These are phyloP conservation scores for Germaria angustata DNA, from an alignment of 2,888 invertebrate species.

Conservation along the genomic window DNA sequence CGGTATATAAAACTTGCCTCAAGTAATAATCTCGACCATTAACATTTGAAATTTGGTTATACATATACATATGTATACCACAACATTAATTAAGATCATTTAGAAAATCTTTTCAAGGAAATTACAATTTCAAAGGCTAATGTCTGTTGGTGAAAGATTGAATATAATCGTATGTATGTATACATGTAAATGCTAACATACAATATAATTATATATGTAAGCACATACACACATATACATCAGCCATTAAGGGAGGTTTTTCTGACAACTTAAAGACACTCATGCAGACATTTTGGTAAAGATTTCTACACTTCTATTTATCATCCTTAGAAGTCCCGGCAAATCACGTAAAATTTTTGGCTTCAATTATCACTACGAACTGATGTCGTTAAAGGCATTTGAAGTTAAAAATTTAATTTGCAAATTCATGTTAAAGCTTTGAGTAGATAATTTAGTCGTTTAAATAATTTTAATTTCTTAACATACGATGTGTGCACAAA, in stretches of 20 bases:
- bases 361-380: constrained; percentile 33
- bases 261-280: no score
- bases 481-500: no score
- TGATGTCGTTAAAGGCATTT: not conserved
- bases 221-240: no score
- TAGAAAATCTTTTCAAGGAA: not conserved
- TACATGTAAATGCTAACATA: no score
- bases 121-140: not conserved
- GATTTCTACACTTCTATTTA: no score
- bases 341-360: constrained; percentile 26
- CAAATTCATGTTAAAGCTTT: not conserved
- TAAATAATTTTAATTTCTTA: no score
- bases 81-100: not conserved
- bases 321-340: not conserved
- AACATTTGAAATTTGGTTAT: constrained; percentile 35
- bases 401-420: not conserved
- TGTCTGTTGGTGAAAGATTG: not conserved
- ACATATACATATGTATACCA: no score
- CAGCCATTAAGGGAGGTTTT: no score
- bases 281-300: no score
- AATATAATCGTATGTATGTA: not conserved
- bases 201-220: no score
- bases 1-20: constrained; percentile 15
- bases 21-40: constrained; percentile 26
- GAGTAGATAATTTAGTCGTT: no score